Base-by-base conservation (phyloP, 1,140 invertebrate species). In the Melipona quadrifasciata region DNA sequence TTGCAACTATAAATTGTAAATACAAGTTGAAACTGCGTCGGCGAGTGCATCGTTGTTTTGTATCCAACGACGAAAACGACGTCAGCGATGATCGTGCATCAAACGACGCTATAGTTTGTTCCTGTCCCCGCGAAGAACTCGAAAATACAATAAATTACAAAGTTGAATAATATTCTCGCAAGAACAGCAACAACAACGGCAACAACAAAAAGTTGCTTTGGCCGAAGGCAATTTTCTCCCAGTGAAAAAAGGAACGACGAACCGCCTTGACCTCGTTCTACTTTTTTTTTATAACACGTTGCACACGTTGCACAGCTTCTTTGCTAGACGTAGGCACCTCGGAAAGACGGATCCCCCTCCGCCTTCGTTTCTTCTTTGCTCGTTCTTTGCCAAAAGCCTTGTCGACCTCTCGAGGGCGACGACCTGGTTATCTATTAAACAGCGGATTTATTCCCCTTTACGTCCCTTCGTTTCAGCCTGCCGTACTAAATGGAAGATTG, bases 351-450 rank as follows among this genome's bases (percentile, higher is more conserved):
- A 65, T 70, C n/a, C 34, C 47, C 74, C n/a, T n/a, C 79, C 51
- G 17, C 34, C 76, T 58, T 87, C 57, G 61, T 68, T 68, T 64
- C 74, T 83, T 71, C 79, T 67, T 74, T 64, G 47, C 80, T 19
- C 21, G 64, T 73, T 39, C 51, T 61, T 80, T 70, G 74, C 74
- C 68, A 71, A 82, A 87, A 85, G 80, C 47, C 84, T 78, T 53
- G 74, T 58, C 53, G 74, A 85, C 82, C 83, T 88, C 67, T 65
- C 16, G 64, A 76, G 87, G 79, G 58, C 79, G 64, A 86, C 75
- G 87, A 88, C 87, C 87, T 47, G 72, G 83, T 82, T 89, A 81
- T 84, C 82, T 87, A 89, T 89, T 89, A 88, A 89, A 76, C 65
- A 80, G 47, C 77, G 57, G 79, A 88, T 87, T 86, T 88, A 86